These are phyloP conservation scores for Dinoponera quadriceps DNA, from an alignment of 1,140 invertebrate species.

Conservation along the genomic window DNA sequence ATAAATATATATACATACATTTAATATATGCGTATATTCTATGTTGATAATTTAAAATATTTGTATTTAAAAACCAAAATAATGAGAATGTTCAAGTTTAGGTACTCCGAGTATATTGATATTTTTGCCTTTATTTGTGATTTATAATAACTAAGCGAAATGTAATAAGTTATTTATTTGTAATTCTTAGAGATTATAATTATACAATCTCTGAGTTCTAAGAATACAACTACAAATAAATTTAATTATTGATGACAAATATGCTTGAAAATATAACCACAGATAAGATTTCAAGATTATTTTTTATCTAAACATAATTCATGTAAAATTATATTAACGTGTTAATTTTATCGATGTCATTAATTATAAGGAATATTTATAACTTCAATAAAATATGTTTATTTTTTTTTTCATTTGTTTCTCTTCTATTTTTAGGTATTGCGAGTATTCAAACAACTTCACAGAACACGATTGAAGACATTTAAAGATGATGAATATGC, in stretches of 20 bases:
- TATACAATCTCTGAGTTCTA: not conserved
- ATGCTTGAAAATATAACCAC: not conserved
- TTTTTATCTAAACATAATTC: not conserved
- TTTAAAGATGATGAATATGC: slow-evolving; percentile 88
- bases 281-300: not conserved
- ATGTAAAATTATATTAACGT: not conserved
- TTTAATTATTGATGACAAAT: not conserved
- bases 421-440: slow-evolving; percentile 86
- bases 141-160: not conserved
- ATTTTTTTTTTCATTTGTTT: not conserved
- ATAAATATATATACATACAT: too few relatives aligned
- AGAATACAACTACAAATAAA: not conserved
- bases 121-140: too few relatives aligned
- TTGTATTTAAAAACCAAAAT: too few relatives aligned
- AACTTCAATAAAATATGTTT: not conserved
- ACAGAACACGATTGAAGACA: slow-evolving; percentile 87
- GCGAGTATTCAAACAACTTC: slow-evolving; percentile 88
- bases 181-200: not conserved
- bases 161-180: not conserved
- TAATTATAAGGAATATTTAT: not conserved
- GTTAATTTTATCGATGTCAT: not conserved
- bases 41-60: too few relatives aligned
- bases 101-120: too few relatives aligned
- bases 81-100: too few relatives aligned
- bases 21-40: too few relatives aligned